Evolutionary conservation across 2,113 vertebrate genomes (phyloP).

Genomic region (Tautogolabrus adspersus): DNA sequence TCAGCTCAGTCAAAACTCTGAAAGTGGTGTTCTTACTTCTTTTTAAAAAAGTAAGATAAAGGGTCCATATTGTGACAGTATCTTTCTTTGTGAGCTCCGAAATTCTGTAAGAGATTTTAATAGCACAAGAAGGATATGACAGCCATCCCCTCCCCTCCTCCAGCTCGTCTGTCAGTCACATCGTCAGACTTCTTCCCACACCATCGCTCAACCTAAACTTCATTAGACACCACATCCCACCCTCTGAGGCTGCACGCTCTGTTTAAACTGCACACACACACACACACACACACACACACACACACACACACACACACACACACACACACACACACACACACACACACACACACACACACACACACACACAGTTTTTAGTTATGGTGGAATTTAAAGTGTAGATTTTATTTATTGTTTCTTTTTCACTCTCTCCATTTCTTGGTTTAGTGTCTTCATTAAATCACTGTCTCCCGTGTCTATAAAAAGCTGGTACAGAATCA

Average conservation of each 20-base stretch:
- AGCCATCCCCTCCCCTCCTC: conserved; percentile 48
- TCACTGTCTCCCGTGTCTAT: not conserved
- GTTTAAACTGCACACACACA: not conserved
- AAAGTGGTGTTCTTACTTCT: conserved; percentile 41
- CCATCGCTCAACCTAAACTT: conserved; percentile 49
- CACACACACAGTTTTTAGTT: too few relatives aligned
- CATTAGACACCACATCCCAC: conserved; percentile 55
- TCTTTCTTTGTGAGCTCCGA: not conserved
- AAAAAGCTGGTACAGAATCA: not conserved
- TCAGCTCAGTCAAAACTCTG: conserved; percentile 41
- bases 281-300: conserved; percentile 7
- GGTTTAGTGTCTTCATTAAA: not conserved
- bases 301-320: not conserved
- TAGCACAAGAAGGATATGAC: conserved; percentile 48
- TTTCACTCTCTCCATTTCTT: not conserved
- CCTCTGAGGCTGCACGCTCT: conserved; percentile 19
- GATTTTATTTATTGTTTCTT: too few relatives aligned
- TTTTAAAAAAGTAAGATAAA: conserved; percentile 26
- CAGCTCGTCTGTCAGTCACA: conserved; percentile 58
- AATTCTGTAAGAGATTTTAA: conserved; percentile 47
- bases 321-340: conserved; percentile 5
- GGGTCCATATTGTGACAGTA: conserved; percentile 22
- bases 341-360: conserved; percentile 7
- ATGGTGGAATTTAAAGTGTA: too few relatives aligned
- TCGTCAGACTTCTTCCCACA: conserved; percentile 56